A percentile compares a stretch with the other conserved stretches of the same genome.
Conservation (phyloP, 2,888 invertebrate species). For the Tenthredo scrophulariae region DNA sequence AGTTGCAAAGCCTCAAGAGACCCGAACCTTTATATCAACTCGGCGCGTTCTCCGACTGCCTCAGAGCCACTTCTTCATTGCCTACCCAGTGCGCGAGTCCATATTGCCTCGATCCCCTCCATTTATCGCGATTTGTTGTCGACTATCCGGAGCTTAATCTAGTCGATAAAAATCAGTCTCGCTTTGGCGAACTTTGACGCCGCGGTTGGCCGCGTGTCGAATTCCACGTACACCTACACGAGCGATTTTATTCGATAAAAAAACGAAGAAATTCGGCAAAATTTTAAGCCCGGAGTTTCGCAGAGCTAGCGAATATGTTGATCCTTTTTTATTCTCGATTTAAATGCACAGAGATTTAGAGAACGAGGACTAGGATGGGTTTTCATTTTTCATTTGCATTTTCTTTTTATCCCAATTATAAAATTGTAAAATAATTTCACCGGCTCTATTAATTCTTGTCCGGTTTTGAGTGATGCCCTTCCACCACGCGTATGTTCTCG, state of each 20-base stretch:
- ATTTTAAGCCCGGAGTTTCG: background rate
- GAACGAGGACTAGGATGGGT: background rate
- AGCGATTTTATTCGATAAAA: background rate
- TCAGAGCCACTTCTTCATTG: constrained; percentile 42
- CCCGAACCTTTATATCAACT: constrained; percentile 51
- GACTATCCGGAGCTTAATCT: background rate
- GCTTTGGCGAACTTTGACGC: background rate
- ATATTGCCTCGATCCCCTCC: constrained; percentile 33
- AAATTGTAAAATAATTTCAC: background rate
- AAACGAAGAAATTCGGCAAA: background rate
- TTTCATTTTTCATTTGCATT: too few relatives aligned
- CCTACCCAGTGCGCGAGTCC: constrained; percentile 36
- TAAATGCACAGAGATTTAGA: background rate
- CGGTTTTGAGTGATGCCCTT: constrained; percentile 19
- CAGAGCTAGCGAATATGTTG: background rate
- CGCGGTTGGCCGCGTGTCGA: background rate
- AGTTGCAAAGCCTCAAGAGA: constrained; percentile 35
- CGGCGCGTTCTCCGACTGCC: constrained; percentile 41
- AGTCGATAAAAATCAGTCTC: constrained; percentile 13
- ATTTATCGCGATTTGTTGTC: constrained; percentile 14
- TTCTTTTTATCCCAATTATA: background rate
- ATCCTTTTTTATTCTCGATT: background rate
- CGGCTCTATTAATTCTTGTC: background rate
- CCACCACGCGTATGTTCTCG: background rate
- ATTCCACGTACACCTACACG: background rate